These are phyloP conservation scores for Semibalanus balanoides DNA, from an alignment of 1,140 invertebrate species.

Conservation along the genomic window DNA sequence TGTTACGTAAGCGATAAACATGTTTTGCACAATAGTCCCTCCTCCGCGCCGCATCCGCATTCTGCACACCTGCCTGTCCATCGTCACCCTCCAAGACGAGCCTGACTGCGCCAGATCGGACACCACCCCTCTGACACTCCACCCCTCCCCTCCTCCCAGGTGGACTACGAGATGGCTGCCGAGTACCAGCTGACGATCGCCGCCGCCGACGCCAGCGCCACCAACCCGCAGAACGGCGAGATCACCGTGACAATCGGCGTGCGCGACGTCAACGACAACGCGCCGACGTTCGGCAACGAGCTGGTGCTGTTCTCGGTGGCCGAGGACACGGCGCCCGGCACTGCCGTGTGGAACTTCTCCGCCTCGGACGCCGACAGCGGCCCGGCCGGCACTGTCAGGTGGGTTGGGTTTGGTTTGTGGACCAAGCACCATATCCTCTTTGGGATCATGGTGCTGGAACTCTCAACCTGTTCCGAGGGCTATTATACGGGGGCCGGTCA, in stretches of 20 bases:
- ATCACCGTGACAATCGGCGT: constrained; percentile 76
- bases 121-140: too few species aligned
- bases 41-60: too few species aligned
- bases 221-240: constrained; percentile 72
- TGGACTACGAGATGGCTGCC: constrained; percentile 69
- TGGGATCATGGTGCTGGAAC: too few species aligned
- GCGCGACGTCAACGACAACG: constrained; percentile 83
- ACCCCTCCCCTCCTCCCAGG: constrained; percentile 6
- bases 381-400: constrained; percentile 61
- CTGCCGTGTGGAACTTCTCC: constrained; percentile 66
- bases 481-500: too few species aligned
- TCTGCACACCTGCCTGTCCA: too few species aligned
- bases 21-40: too few species aligned
- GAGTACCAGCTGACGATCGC: constrained; percentile 75
- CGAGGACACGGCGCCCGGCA: constrained; percentile 58
- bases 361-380: constrained; percentile 70
- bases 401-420: too few species aligned
- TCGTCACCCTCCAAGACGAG: too few species aligned
- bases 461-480: too few species aligned
- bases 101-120: too few species aligned
- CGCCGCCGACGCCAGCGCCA: constrained; percentile 71
- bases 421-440: too few species aligned
- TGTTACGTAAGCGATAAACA: too few species aligned
- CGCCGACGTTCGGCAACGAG: constrained; percentile 70
- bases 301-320: constrained; percentile 53